Evolutionary conservation across 2,888 invertebrate species (phyloP), one percentile per base, ranked within the genome.

Genomic region (Cacoxenus indagator): DNA sequence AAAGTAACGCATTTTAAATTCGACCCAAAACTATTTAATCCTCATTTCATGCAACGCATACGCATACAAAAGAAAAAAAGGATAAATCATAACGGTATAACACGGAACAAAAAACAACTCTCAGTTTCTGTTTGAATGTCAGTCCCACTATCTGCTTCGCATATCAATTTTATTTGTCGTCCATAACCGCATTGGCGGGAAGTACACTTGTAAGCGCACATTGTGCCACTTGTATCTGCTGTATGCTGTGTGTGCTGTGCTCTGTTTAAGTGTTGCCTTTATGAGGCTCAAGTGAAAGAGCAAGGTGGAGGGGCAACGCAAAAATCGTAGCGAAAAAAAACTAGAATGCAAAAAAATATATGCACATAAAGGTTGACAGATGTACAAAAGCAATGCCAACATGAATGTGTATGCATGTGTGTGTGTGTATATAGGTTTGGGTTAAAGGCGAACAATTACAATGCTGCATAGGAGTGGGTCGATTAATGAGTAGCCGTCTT

Each of bases 341-440:
- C 51, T 4, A n/a, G 6, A 48, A 48, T 48, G 48, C n/a, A 19
- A 48, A 14, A 19, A 48, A 19, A 37, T n/a, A 57, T 17, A 57
- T 27, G 57, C 57, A 57, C 9, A 43, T 62, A 62, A 45, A 62
- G 61, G 61, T 62, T 62, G 61, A 62, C 61, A 62, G 61, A 43
- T 62, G 61, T 62, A 62, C 61, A 62, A 62, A 62, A 62, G 61
- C 29, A 22, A n/a, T 62, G 19, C 11, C 59, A 51, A 8, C 51
- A 22, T 37, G 61, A 5, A 55, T 55, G 55, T 24, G 26, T 26
- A 6, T 22, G 24, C 8, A 26, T 62, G 24, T 24, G 22, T 37
- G 22, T 37, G 29, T 65, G 31, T 48, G 31, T 31, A 22, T 65
- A 31, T 14, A 5, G 1, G 29, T 59, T 59, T 59, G 19, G 37